Base-by-base conservation (phyloP, 2,797 vertebrate genomes). In the Setipinna tenuifilis region DNA sequence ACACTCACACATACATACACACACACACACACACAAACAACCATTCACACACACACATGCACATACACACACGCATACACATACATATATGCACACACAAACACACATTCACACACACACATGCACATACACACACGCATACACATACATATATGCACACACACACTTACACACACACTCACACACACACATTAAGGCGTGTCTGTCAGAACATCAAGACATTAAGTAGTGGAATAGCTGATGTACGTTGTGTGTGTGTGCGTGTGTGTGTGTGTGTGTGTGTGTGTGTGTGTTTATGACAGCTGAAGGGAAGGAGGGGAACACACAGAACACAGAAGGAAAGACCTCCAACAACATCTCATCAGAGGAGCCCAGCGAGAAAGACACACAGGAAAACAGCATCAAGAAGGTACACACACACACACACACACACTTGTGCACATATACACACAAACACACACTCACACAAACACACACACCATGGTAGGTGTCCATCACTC, bases 251-350 rank as follows among this genome's bases (percentile, higher is more conserved):
- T 44, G n/a, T 82, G 48, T 31, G 21, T 61, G 48, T 85, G 41
- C 28, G 44, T 59, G 11, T 90, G 58, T 83, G 86, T 59, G 23
- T 83, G 50, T 78, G n/a, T 85, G 46, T 78, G n/a, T n/a, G 62
- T 59, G 59, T 61, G 35, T 68, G 59, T 61, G 48, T 80, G 44
- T 58, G 82, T 82, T 61, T 87, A 82, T 83, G 80, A 17, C 90
- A 95, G 95, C 94, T 85, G 98, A 99, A 50, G 95, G 96, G 75
- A 98, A 99, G 86, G 98, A 99, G 90, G 94, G 96, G 87, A 97
- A 97, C 88, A 97, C 97, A 0, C 98, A 99, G 87, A 98, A 97
- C 88, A 97, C 97, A 0, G 98, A 99, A 85, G 94, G 94, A 31
- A 98, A 97, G 91, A 97, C 95, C 91, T 96, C 94, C 90, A 94